Percentiles rank a stretch among this genome's conserved stretches.
Conservation (phyloP, 2,113 vertebrate species). For the Odontophorus gujanensis region DNA sequence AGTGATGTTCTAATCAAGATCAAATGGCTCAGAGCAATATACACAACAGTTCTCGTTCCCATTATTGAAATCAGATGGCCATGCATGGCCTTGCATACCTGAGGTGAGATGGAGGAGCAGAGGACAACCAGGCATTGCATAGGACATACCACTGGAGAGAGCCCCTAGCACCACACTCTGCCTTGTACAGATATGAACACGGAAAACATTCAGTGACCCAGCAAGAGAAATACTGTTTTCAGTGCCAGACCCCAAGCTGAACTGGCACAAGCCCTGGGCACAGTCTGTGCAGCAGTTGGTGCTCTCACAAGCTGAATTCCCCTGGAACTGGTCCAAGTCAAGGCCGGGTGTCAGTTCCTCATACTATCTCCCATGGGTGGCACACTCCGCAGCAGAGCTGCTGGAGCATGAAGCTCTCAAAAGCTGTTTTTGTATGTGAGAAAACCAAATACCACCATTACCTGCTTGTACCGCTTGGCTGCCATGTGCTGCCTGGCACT, state of each 20-base stretch:
- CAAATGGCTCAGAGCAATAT: background rate
- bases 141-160: background rate
- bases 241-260: background rate
- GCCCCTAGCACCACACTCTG: background rate
- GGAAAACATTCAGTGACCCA: background rate
- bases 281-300: fast-evolving
- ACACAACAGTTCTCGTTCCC: background rate
- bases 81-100: background rate
- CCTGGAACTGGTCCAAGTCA: background rate
- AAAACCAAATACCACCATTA: background rate
- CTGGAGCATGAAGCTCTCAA: background rate
- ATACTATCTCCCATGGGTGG: background rate
- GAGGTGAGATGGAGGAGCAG: background rate
- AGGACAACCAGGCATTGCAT: background rate
- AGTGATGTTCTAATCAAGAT: background rate
- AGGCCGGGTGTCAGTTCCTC: background rate
- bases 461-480: background rate
- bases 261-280: background rate
- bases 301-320: slow-evolving; percentile 7
- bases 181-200: fast-evolving
- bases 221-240: background rate
- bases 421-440: background rate
- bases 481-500: background rate
- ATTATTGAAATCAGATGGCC: background rate
- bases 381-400: background rate